Base-by-base conservation (phyloP, 2,888 invertebrate species). In the Acanthosepion esculentum region DNA sequence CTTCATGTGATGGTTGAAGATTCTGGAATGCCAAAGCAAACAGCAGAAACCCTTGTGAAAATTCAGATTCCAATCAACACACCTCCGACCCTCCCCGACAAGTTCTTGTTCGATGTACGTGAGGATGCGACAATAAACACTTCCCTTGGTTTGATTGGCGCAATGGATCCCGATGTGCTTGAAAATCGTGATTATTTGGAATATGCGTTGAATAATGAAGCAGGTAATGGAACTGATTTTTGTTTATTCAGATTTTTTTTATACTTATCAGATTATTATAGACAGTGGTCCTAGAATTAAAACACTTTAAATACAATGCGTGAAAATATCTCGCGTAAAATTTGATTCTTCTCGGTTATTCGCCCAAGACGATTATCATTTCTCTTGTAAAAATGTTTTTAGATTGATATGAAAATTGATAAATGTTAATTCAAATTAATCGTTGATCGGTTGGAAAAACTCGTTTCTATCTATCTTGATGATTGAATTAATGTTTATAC, bases 21-120 rank as follows among this genome's bases (percentile, higher is more conserved):
- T 91, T 94, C 94, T 92, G 95, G 95, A 15, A 93, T 93, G n/a
- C 94, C 94, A 7, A 94, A 95, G 55, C 91, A 92, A 50, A 94
- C 94, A 7, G 94, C 92, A 91, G 50, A 92, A 23, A 59, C 93
- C 50, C 18, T 92, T 29, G 94, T 94, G 23, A 94, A 23, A 41
- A 93, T 95, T 41, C 91, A 29, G n/a, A 94, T 95, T 12, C 94
- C 95, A 20, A 12, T 94, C 29, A 95, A 95, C 78, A 59, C 95
- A 12, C 33, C 93, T 20, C 95, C 95, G 5, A 20, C 59, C 23
- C 78, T 94, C 33, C 48, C 94, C 7, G n/a, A n/a, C 10, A 78
- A 94, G 29, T 53, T 93, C 59, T 55, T 48, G n/a, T 94, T 95
- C 23, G 53, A 64, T n/a, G 94, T 95, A 23, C 91, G 53, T 12